phyloP scores from a whole-genome alignment of 2,797 vertebrate species.

The Bovichtus diacanthus region DNA sequence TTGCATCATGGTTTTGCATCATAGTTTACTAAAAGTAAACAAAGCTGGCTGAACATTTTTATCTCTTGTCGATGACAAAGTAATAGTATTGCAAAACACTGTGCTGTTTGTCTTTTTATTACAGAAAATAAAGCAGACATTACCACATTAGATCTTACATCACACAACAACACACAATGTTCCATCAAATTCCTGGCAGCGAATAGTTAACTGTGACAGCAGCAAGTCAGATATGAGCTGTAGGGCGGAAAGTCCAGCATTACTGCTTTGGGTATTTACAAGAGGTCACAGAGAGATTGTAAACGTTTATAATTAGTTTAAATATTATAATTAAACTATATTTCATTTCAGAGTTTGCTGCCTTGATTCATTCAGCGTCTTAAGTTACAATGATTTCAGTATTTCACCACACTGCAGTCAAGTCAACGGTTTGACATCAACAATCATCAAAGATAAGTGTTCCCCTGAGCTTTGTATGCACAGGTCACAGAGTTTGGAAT shows the following conservation, averaged over 20 bases:
- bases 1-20: constrained; percentile 25
- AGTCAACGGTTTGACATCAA: background rate
- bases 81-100: constrained; percentile 1
- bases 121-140: background rate
- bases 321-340: background rate
- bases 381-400: background rate
- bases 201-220: background rate
- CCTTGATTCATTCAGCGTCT: background rate
- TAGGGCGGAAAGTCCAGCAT: constrained; percentile 44
- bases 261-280: constrained; percentile 20
- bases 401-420: background rate
- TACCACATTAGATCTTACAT: background rate
- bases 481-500: background rate
- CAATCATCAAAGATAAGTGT: background rate
- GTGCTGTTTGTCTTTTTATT: constrained; percentile 18
- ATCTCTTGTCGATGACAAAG: background rate
- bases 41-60: background rate
- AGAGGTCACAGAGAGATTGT: background rate
- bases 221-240: background rate
- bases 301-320: background rate
- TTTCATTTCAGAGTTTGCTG: background rate
- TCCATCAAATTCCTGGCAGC: constrained; percentile 5
- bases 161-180: background rate
- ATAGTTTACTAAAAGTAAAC: constrained; percentile 35
- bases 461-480: background rate